Base-by-base conservation (phyloP, 2,888 invertebrate genomes). In the Ischnus inquisitorius region DNA sequence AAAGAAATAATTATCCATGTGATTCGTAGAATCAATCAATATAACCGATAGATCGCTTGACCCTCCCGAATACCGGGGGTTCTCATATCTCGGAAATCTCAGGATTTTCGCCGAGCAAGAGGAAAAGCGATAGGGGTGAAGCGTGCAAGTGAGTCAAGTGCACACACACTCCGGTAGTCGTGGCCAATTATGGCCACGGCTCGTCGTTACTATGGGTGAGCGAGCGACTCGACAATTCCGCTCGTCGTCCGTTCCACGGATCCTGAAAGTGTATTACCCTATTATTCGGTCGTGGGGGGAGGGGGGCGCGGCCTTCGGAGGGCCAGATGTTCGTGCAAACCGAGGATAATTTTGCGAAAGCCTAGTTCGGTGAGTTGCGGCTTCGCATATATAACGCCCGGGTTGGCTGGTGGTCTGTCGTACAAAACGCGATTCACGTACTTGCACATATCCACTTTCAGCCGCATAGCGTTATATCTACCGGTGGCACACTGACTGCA, bases 181-280 rank as follows among this genome's bases (percentile, higher is more conserved):
- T 69, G 79, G 80, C 86, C 85, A 87, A 85, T 85, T 85, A 84
- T 84, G 82, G 83, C 48, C 51, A 76, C 69, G 77, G 65, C 64
- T 80, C 62, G 65, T 65, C 60, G 64, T 39, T 51, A 68, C 43
- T 6, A 65, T 46, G n/a, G 51, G 60, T 41, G 60, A 60, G 72
- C n/a, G 46, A 79, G 64, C 28, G 22, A 57, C 57, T 69, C 62
- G 65, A 76, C 72, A 72, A 78, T 74, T 78, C 39, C 74, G 51
- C 54, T 77, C 68, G 71, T 84, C 71, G 86, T 78, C 86, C 83
- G 87, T 89, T 89, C 88, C 86, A 86, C 85, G 82, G 88, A 82
- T 86, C 83, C 84, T 48, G 74, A 85, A 87, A 82, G 87, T 82
- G 86, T 88, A 89, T 91, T 90, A 90, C 87, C 90, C 88, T 88